These are phyloP conservation scores for Megalopta genalis DNA, from an alignment of 1,140 invertebrate species.

Conservation along the genomic window DNA sequence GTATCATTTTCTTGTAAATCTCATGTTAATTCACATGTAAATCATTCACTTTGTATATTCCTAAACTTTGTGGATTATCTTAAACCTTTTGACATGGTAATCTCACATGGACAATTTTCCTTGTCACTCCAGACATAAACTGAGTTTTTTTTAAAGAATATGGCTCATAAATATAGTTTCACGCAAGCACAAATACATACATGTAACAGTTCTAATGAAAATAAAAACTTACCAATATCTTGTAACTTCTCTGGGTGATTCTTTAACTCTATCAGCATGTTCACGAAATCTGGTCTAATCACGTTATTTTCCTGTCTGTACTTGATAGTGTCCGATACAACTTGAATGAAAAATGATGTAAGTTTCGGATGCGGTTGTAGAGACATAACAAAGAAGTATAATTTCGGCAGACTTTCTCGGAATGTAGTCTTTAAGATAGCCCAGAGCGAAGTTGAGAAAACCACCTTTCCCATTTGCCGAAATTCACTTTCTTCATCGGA, in stretches of 20 bases:
- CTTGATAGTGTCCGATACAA: conserved; percentile 76
- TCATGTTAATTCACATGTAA: no score
- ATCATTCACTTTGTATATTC: no score
- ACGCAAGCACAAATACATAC: no score
- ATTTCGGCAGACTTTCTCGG: conserved; percentile 54
- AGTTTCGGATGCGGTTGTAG: conserved; percentile 64
- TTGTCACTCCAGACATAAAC: no score
- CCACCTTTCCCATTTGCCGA: conserved; percentile 68
- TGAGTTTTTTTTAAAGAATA: no score
- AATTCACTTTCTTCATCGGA: conserved; percentile 78
- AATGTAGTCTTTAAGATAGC: conserved; percentile 64
- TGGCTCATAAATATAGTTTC: no score
- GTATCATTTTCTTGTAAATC: no score
- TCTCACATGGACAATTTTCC: no score
- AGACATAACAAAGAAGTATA: conserved; percentile 56
- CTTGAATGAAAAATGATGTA: conserved; percentile 77
- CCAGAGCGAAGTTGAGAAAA: conserved; percentile 74
- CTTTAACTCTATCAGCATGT: conserved; percentile 80
- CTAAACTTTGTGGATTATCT: no score
- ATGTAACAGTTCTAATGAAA: background rate
- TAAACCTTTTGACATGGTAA: no score
- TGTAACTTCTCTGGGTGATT: conserved; percentile 19
- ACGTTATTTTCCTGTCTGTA: conserved; percentile 79
- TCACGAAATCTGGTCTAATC: conserved; percentile 73
- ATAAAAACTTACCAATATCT: conserved; percentile 49